phyloP scores from a whole-genome alignment of 23 tunicate genomes.

The Ciona savignyi region DNA sequence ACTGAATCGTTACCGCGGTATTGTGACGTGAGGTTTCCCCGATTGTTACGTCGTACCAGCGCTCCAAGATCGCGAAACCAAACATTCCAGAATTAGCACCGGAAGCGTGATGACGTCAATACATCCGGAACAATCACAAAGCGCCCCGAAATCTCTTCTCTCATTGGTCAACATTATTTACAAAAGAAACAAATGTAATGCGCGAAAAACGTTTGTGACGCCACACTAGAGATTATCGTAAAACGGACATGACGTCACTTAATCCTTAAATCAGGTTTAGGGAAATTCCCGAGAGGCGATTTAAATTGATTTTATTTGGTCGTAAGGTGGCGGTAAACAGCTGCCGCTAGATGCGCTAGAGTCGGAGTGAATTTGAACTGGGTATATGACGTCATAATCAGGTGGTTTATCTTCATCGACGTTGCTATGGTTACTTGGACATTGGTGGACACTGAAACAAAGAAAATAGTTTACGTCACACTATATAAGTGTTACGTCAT shows the following conservation, averaged over 20 bases:
- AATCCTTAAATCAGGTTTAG: background rate
- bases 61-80: no score
- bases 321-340: constrained; percentile 10
- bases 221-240: background rate
- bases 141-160: background rate
- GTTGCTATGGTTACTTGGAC: no score
- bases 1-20: background rate
- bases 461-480: background rate
- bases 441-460: background rate
- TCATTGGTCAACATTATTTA: no score
- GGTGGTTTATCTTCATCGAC: constrained; percentile 20
- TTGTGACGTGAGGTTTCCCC: background rate
- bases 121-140: background rate
- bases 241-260: background rate
- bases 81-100: background rate
- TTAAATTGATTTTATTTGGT: no score
- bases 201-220: background rate
- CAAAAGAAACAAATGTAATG: no score
- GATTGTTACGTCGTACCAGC: background rate
- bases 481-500: background rate
- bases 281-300: no score
- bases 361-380: constrained; percentile 7
- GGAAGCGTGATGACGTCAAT: background rate
- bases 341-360: constrained; percentile 11
- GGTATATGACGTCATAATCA: constrained; percentile 14